These are phyloP conservation scores for Conger conger DNA, from an alignment of 2,113 vertebrate genomes.

Conservation along the genomic window DNA sequence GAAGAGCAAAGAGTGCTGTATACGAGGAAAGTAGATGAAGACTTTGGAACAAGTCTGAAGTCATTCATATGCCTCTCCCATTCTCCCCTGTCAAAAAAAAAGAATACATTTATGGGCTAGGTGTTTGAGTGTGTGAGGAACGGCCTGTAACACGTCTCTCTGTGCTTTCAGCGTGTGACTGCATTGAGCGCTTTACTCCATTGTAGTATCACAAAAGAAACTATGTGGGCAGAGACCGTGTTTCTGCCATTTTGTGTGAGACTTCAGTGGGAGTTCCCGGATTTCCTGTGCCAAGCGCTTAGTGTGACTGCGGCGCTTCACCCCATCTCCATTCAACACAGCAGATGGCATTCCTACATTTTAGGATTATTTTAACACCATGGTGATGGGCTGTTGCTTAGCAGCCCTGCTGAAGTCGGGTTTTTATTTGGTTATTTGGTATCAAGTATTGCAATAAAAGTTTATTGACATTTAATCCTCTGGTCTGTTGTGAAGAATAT, in stretches of 20 bases:
- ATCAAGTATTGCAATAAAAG: neutral
- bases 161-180: neutral
- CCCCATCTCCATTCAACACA: neutral
- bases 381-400: neutral
- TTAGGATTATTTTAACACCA: neutral
- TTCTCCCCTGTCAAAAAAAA: no score
- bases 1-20: no score
- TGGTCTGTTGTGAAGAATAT: no score
- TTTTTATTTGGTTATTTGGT: neutral
- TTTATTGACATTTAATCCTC: no score
- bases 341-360: slow-evolving; percentile 3
- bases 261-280: neutral
- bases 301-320: neutral
- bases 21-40: no score
- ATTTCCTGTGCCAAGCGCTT: neutral
- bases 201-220: neutral
- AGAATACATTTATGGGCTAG: neutral
- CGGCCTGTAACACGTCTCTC: neutral
- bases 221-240: neutral
- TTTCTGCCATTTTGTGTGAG: neutral
- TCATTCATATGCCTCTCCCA: no score
- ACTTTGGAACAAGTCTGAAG: no score
- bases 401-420: neutral
- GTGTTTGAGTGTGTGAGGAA: neutral
- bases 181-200: neutral